Conservation (phyloP, 2,113 vertebrate genomes). For the Petaurus breviceps region DNA sequence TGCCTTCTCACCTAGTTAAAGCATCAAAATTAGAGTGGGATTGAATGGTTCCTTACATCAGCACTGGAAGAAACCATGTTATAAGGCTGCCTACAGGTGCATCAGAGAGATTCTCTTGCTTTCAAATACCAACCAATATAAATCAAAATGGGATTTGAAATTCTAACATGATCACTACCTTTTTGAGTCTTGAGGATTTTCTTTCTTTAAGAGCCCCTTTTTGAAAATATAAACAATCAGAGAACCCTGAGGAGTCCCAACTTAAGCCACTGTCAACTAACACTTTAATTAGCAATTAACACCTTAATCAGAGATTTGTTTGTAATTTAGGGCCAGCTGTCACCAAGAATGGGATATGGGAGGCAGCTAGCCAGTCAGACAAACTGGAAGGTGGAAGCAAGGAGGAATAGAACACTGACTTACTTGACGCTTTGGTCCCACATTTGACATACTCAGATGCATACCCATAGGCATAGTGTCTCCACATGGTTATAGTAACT, state of each 20-base stretch:
- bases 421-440: neutral
- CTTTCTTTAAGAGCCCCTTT: neutral
- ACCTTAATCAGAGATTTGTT: neutral
- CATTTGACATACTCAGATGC: neutral
- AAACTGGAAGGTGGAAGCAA: neutral
- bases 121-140: neutral
- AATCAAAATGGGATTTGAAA: neutral
- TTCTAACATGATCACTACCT: neutral
- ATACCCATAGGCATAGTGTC: neutral
- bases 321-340: neutral
- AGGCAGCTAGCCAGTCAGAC: neutral
- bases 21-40: neutral
- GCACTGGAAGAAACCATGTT: neutral
- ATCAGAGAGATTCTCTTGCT: neutral
- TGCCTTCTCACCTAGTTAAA: neutral
- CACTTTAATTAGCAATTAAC: neutral
- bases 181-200: neutral
- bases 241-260: neutral
- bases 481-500: neutral
- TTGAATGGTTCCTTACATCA: neutral
- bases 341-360: neutral
- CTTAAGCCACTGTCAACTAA: neutral
- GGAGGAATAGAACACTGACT: neutral
- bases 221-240: neutral
- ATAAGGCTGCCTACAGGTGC: neutral